Evolutionary conservation across 2,113 vertebrate species (phyloP).

Genomic region (Rynchops niger): DNA sequence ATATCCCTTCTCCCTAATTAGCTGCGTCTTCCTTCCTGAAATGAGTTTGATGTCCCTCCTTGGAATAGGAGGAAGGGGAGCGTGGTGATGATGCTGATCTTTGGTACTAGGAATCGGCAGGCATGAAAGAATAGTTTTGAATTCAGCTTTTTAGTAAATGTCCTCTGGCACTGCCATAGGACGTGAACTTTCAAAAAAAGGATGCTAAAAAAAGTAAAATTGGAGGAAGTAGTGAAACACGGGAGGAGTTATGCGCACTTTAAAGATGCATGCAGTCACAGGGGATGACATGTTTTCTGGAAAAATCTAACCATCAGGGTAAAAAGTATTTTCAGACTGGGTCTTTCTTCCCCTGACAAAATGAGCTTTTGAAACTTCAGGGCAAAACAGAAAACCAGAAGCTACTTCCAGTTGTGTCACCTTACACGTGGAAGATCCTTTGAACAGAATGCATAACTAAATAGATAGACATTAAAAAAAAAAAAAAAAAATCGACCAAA

Average conservation of each 20-base stretch:
- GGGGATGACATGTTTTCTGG: neutral
- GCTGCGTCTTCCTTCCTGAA: neutral
- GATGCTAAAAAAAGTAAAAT: neutral
- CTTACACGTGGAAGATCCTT: neutral
- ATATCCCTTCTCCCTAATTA: neutral
- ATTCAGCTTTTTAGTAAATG: neutral
- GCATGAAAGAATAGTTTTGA: neutral
- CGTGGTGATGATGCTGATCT: neutral
- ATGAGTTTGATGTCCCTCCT: neutral
- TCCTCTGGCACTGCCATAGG: neutral
- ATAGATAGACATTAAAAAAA: neutral
- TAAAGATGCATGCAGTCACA: neutral
- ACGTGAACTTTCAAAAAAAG: neutral
- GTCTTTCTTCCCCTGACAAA: neutral
- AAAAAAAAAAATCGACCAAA: neutral
- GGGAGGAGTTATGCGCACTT: rapidly evolving
- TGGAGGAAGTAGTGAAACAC: neutral
- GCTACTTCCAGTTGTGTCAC: neutral
- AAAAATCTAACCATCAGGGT: neutral
- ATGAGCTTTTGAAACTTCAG: neutral
- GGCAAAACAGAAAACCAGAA: neutral
- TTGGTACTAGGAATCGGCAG: neutral
- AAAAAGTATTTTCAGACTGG: neutral
- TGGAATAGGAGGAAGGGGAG: neutral
- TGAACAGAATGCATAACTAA: neutral